Conservation (phyloP, 1,140 invertebrate genomes). For the Araneus ventricosus region DNA sequence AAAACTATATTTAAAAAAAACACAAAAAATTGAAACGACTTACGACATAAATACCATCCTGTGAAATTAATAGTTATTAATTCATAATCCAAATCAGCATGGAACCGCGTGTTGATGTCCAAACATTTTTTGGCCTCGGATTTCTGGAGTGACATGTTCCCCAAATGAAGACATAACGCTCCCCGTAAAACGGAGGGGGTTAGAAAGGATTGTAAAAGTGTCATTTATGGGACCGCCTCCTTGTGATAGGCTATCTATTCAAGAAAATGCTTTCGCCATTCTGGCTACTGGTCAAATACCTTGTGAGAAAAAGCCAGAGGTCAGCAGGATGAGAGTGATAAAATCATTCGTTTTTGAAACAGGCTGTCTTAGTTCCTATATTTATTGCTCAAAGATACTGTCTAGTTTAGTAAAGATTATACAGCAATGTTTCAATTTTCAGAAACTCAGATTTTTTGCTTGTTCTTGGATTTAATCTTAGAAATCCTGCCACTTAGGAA, state of each 20-base stretch:
- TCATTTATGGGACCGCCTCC: constrained; percentile 37
- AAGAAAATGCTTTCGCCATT: constrained; percentile 23
- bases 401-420: too few species aligned
- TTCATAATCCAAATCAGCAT: background rate
- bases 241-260: constrained; percentile 54
- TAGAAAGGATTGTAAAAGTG: constrained; percentile 34
- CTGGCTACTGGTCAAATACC: constrained; percentile 52
- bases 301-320: constrained; percentile 19
- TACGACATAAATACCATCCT: too few species aligned
- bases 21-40: too few species aligned
- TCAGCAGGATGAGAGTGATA: background rate
- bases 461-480: too few species aligned
- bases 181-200: background rate
- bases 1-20: too few species aligned
- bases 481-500: too few species aligned
- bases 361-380: background rate
- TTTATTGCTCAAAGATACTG: background rate
- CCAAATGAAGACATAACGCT: constrained; percentile 39
- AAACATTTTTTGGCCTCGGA: background rate
- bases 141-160: background rate
- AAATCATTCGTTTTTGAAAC: background rate
- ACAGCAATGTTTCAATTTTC: too few species aligned
- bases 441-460: too few species aligned
- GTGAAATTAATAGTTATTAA: too few species aligned
- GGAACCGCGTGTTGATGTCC: background rate